phyloP scores from a whole-genome alignment of 2,113 vertebrate species.

The chimpanzee (Pan troglodytes) region NHGRI_mPanTro3-v2.1_pri NC_072409.2:88310501-88311000 shows the following conservation, averaged over 20 bases:
- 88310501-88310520: background rate
- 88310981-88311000: background rate
- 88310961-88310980: background rate
- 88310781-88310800: slow-evolving; percentile 41
- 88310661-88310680: slow-evolving; percentile 27
- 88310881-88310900: background rate
- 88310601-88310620: slow-evolving; percentile 17
- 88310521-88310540: background rate
- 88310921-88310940: slow-evolving; percentile 43
- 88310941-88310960: slow-evolving; percentile 1
- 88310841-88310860: slow-evolving; percentile 44
- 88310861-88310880: slow-evolving; percentile 42
- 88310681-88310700: background rate
- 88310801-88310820: background rate
- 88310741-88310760: slow-evolving; percentile 61
- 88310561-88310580: slow-evolving; percentile 3
- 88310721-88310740: slow-evolving; percentile 28
- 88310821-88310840: slow-evolving; percentile 48
- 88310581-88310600: background rate
- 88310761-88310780: slow-evolving; percentile 56
- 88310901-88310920: background rate
- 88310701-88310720: slow-evolving; percentile 38
- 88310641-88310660: background rate
- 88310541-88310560: slow-evolving; percentile 7
- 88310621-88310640: background rate